Percentiles rank a stretch among this genome's conserved stretches.
Evolutionary conservation across 2,888 invertebrate genomes (phyloP).

Genomic region (Sinhomidia bicolor): DNA sequence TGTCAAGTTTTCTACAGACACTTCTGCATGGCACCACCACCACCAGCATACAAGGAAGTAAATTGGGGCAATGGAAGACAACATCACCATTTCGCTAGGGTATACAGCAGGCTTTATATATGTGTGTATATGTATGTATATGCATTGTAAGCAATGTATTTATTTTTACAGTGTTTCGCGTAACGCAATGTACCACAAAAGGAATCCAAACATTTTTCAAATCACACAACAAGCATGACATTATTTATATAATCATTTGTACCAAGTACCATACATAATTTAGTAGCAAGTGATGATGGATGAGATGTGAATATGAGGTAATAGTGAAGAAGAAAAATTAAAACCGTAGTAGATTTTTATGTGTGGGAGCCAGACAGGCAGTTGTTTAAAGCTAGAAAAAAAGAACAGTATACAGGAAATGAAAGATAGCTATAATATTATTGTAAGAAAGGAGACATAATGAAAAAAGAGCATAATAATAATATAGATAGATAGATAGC

Average conservation of each 20-base stretch:
- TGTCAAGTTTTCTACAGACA: too few relatives aligned
- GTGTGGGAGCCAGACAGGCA: neutral
- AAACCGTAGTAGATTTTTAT: neutral
- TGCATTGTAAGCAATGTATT: slow-evolving; percentile 58
- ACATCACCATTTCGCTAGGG: neutral
- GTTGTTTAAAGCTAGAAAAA: too few relatives aligned
- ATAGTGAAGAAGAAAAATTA: neutral
- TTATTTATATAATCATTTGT: slow-evolving; percentile 35
- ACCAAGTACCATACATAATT: neutral
- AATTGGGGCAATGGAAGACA: slow-evolving; percentile 12
- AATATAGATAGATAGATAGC: too few relatives aligned
- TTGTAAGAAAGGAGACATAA: neutral
- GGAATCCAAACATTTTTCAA: slow-evolving; percentile 6
- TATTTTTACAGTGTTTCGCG: slow-evolving; percentile 61
- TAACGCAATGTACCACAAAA: slow-evolving; percentile 51
- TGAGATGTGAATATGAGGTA: neutral
- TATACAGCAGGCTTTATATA: neutral
- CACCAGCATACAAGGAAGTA: too few relatives aligned
- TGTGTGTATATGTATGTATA: too few relatives aligned
- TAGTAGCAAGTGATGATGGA: neutral
- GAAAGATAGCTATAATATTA: too few relatives aligned
- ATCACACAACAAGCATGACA: slow-evolving; percentile 42
- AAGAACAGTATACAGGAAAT: neutral
- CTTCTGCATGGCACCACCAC: too few relatives aligned
- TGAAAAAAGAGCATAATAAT: too few relatives aligned